A percentile compares a stretch with the other conserved stretches of the same genome.
These are phyloP conservation scores for Pocillopora damicornis DNA, from an alignment of 64 coral and sea anemone species.

Conservation along the genomic window DNA sequence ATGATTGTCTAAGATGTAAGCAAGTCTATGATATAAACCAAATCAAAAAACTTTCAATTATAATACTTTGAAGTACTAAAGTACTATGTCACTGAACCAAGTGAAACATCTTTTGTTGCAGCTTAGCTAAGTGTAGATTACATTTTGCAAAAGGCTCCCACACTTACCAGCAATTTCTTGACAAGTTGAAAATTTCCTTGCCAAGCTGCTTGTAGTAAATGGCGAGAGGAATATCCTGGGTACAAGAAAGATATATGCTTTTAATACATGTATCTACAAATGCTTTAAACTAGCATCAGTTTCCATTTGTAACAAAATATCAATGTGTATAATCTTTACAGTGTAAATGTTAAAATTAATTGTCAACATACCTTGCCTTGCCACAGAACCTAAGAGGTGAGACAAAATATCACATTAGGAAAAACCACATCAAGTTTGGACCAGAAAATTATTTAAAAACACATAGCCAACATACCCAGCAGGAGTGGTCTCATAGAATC, in stretches of 20 bases:
- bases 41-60: too few relatives aligned
- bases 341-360: too few relatives aligned
- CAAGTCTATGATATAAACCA: too few relatives aligned
- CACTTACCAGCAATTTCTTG: conserved; percentile 73
- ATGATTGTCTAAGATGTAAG: too few relatives aligned
- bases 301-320: too few relatives aligned
- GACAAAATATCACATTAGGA: not conserved
- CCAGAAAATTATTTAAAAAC: not conserved
- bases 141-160: not conserved
- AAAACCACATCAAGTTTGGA: too few relatives aligned
- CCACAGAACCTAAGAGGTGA: conserved; percentile 66
- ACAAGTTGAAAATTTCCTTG: conserved; percentile 87
- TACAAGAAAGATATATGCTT: not conserved
- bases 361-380: conserved; percentile 65
- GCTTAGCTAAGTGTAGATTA: not conserved
- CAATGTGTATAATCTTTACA: too few relatives aligned
- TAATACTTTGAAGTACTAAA: too few relatives aligned
- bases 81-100: too few relatives aligned
- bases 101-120: too few relatives aligned
- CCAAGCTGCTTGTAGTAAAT: conserved; percentile 92
- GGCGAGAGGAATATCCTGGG: conserved; percentile 62
- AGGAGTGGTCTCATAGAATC: conserved; percentile 62
- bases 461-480: conserved; percentile 41
- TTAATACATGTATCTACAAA: not conserved
- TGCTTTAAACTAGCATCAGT: not conserved